Base-by-base conservation (phyloP, 2,888 invertebrate species). In the Mechanitis mazaeus region DNA sequence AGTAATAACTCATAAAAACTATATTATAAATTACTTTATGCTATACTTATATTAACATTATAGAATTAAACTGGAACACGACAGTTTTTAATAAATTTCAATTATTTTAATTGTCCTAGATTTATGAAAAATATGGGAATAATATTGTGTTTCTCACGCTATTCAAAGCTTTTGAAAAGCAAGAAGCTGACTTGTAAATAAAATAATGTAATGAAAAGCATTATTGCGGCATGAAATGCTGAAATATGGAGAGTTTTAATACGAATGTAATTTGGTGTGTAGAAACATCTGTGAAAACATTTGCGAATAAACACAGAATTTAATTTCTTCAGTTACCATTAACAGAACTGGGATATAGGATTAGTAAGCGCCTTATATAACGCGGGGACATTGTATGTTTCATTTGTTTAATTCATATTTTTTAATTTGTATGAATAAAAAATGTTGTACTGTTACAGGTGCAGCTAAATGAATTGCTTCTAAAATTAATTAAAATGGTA, bases 131-230 rank as follows among this genome's bases (percentile, higher is more conserved):
- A 62, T 45, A 64, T 72, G 70, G 74, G 45, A 66, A 72, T 71
- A 71, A 68, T 61, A 64, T 64, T 70, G 67, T 73, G 73, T 75
- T 76, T 76, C 74, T 69, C 73, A 70, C 72, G 72, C 72, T 69
- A 72, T 73, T 72, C 75, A 74, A 71, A 61, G 68, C 68, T 60
- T 71, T 72, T 70, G 69, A 74, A 50, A 75, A 74, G 76, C 75
- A 77, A 77, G 76, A 75, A 76, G 80, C 75, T 76, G 77, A 76
- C 75, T 78, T 77, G 74, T 79, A 78, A 80, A 80, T 81, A 78
- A 78, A 77, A 71, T 75, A 77, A 81, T 77, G 77, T 61, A 65
- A 69, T 64, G 63, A 66, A 63, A 63, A 61, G 58, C 62, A 56
- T 61, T 58, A 61, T 60, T 58, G 56, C 54, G 58, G 62, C 58